Base-by-base conservation (phyloP, 2,797 vertebrate genomes). In the Arremon brunneinucha region DNA sequence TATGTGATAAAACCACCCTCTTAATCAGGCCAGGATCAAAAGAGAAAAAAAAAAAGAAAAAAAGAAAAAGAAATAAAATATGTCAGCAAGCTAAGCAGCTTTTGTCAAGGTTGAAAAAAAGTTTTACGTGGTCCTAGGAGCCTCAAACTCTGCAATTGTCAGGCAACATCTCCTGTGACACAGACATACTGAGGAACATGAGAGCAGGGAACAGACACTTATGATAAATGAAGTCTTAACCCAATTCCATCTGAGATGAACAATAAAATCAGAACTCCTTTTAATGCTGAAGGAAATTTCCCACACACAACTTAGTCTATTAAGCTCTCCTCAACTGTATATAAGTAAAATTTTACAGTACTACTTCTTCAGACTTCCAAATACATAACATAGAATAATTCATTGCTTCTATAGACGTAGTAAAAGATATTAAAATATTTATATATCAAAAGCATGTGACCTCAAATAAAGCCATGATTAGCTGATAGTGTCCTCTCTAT, bases 31-130 rank as follows among this genome's bases (percentile, higher is more conserved):
- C 56, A 72, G 5, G 3, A 77, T 37, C 12, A 5, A 6, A 27
- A 6, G 26, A 8, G 4, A 1, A 4, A 35, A 57, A 57, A 5
- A 14, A 15, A 14, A 11, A 5, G 12, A 4, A 22, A 43, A 8
- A 8, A 4, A 7, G 3, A 9, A 4, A 14, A 15, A 20, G 26
- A 37, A 15, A 15, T 14, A 15, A 20, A 7, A 9, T 15, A 4
- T 6, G 1, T 60, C 81, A 81, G 34, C 52, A 81, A 91, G 28
- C 30, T 55, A 23, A 65, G 11, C 6, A 78, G 39, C 26, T 90
- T 87, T 70, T 79, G 5, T 55, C 43, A 44, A 68, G 23, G 24
- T 7, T 50, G 19, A 9, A 78, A 84, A 74, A 69, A 83, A 41
- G 4, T 12, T 77, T n/a, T 27, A 37, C 5, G 4, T 20, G 30